Percentiles rank a stretch among this genome's conserved stretches.
phyloP scores from a whole-genome alignment of 2,797 vertebrate species.

The Phrynocephalus guinanensis region DNA sequence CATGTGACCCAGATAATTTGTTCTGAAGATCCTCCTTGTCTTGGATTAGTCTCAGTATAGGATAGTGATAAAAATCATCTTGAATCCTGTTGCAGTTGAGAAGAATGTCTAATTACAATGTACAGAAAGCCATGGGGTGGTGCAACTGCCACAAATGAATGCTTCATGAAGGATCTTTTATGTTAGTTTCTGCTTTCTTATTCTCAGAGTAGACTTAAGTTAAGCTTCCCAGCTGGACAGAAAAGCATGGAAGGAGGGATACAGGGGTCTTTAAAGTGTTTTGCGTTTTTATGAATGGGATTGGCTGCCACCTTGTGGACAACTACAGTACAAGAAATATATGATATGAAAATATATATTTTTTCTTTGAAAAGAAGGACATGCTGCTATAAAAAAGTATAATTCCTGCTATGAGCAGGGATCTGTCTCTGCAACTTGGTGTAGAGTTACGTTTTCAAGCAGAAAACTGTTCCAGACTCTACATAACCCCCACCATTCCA shows the following conservation, averaged over 20 bases:
- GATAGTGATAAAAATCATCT: neutral
- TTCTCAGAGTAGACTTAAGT: neutral
- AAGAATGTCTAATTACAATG: neutral
- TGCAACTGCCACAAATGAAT: neutral
- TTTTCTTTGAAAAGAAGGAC: slow-evolving; percentile 20
- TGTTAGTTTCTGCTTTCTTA: neutral
- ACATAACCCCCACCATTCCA: too few species aligned
- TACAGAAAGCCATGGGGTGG: neutral
- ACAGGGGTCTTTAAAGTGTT: neutral
- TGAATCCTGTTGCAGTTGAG: neutral
- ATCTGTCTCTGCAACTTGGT: neutral
- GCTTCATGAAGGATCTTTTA: neutral
- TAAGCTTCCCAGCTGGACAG: neutral
- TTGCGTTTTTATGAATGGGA: slow-evolving; percentile 53
- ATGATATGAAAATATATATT: neutral
- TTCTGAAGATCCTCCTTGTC: neutral
- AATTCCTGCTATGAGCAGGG: neutral
- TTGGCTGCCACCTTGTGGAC: slow-evolving; percentile 74
- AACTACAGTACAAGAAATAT: slow-evolving; percentile 35
- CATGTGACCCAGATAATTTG: neutral
- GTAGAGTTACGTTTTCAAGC: neutral
- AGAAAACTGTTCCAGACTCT: neutral
- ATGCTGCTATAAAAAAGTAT: neutral
- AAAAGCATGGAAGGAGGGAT: neutral
- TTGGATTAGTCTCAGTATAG: neutral